A percentile compares a stretch with the other conserved stretches of the same genome.
Conservation (phyloP, 2,888 invertebrate genomes). For the Achlya flavicornis region DNA sequence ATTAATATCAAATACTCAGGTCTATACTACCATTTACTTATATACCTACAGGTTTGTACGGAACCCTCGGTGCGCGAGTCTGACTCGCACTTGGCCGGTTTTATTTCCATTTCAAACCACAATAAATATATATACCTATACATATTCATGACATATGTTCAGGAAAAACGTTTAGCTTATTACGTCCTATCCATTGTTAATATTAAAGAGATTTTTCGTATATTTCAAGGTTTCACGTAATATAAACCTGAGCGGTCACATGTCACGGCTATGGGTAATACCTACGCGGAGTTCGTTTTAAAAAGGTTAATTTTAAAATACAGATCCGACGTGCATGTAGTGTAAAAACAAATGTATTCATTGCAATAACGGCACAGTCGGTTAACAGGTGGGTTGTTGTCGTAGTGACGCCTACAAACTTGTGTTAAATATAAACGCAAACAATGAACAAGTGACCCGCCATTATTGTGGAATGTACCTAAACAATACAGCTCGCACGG, state of each 20-base stretch:
- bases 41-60: no score
- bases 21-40: no score
- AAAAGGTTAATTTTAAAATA: slow-evolving; percentile 7
- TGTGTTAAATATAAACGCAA: slow-evolving; percentile 47
- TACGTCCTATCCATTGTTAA: neutral
- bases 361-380: slow-evolving; percentile 49
- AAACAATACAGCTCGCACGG: neutral
- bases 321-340: slow-evolving; percentile 8
- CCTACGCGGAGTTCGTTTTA: neutral
- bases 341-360: no score
- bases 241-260: neutral
- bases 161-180: slow-evolving; percentile 3
- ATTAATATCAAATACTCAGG: no score
- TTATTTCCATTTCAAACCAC: neutral
- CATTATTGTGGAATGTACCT: slow-evolving; percentile 33
- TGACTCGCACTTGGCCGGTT: no score
- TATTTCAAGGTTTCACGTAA: slow-evolving; percentile 5
- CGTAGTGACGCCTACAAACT: slow-evolving; percentile 51
- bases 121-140: neutral
- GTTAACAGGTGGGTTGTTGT: slow-evolving; percentile 46
- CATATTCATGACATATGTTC: slow-evolving; percentile 8
- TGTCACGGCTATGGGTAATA: slow-evolving; percentile 9
- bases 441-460: slow-evolving; percentile 47
- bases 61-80: no score
- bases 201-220: slow-evolving; percentile 7